Conservation (phyloP, 1,140 invertebrate genomes). For the Drosophila mojavensis region DNA sequence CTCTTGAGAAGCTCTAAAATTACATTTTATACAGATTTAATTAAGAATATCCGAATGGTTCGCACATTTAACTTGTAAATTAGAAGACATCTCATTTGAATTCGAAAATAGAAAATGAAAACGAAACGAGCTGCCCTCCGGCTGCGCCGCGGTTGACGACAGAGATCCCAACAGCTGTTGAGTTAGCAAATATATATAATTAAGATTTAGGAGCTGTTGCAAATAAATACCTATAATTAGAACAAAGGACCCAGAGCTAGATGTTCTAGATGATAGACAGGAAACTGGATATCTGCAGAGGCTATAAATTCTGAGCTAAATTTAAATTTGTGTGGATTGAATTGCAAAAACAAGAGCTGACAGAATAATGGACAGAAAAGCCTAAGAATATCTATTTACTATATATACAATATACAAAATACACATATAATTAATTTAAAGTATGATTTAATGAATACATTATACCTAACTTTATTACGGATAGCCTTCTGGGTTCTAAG, state of each 20-base stretch:
- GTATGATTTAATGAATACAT: no score
- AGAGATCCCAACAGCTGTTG: constrained; percentile 31
- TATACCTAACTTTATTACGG: no score
- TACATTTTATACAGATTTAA: constrained; percentile 49
- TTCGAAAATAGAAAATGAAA: constrained; percentile 55
- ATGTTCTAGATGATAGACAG: background rate
- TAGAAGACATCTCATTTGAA: constrained; percentile 42
- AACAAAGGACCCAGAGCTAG: constrained; percentile 1
- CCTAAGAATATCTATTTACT: no score
- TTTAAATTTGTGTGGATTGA: background rate
- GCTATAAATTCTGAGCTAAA: background rate
- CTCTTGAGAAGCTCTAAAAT: constrained; percentile 12
- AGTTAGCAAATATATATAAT: constrained; percentile 18
- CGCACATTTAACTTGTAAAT: constrained; percentile 74
- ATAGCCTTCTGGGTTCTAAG: no score
- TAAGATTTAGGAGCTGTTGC: background rate
- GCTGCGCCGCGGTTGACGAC: constrained; percentile 35
- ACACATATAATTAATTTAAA: no score
- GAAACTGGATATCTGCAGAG: background rate
- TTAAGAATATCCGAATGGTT: constrained; percentile 45
- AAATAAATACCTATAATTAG: constrained; percentile 24
- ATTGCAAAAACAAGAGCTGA: background rate
- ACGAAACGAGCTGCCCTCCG: constrained; percentile 46
- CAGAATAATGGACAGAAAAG: background rate
- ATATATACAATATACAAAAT: no score